A percentile compares a stretch with the other conserved stretches of the same genome.
Conservation (phyloP, 2,113 vertebrate species). For the Labeo catla region DNA sequence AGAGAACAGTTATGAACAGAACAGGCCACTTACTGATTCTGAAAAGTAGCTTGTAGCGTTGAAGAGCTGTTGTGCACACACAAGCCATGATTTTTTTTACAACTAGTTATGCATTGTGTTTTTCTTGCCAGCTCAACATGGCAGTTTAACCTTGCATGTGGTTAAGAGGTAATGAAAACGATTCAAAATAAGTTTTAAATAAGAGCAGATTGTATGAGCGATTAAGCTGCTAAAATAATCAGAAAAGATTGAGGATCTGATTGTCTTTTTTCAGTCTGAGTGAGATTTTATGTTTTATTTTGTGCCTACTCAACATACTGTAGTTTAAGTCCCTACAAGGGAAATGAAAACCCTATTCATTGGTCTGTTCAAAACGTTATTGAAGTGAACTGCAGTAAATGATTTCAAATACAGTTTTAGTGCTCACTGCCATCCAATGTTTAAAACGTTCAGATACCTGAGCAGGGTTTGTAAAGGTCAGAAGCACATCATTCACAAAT, state of each 20-base stretch:
- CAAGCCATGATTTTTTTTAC: background rate
- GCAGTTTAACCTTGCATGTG: background rate
- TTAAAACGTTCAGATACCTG: background rate
- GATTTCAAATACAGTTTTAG: constrained; percentile 23
- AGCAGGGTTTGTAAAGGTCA: constrained; percentile 44
- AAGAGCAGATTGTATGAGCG: background rate
- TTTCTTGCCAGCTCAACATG: background rate
- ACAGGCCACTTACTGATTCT: constrained; percentile 10
- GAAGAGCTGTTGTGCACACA: background rate
- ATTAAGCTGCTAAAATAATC: background rate
- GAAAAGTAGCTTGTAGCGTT: background rate
- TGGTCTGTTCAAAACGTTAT: constrained; percentile 8
- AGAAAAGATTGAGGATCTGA: background rate
- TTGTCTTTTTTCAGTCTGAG: background rate
- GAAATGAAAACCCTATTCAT: background rate
- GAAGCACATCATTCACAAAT: constrained; percentile 16
- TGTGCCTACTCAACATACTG: background rate
- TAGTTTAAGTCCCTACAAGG: background rate
- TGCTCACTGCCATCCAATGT: background rate
- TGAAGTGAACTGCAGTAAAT: constrained; percentile 17
- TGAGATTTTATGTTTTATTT: background rate
- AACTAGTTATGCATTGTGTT: background rate
- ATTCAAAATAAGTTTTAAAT: background rate
- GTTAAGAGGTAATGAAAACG: background rate
- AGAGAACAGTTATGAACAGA: background rate